A percentile compares a stretch with the other conserved stretches of the same genome.
These are phyloP conservation scores for Petrocephalus microphthalmus DNA, from an alignment of 2,113 vertebrate species.

Conservation along the genomic window DNA sequence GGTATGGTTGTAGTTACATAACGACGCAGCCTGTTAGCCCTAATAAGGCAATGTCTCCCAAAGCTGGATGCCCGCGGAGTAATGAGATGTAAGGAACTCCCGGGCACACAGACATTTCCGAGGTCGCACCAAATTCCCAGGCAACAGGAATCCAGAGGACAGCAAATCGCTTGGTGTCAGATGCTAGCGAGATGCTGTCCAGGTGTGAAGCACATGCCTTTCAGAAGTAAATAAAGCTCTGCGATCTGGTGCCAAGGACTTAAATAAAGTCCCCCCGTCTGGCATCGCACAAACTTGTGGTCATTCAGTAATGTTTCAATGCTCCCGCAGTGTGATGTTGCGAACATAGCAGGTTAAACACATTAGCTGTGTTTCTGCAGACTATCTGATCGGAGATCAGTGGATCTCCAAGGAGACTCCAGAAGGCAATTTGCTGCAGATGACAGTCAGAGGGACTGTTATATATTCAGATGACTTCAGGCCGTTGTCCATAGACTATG, in stretches of 20 bases:
- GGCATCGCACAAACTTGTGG: not conserved
- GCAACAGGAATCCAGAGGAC: not conserved
- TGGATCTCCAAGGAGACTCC: not conserved
- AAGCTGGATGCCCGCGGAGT: not conserved
- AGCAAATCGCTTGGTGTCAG: not conserved
- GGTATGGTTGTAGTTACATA: not conserved
- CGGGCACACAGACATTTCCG: not conserved
- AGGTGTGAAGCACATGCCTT: not conserved
- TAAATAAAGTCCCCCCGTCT: not conserved
- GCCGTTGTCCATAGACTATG: not conserved
- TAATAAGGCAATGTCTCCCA: constrained; percentile 21
- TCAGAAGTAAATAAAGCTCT: not conserved
- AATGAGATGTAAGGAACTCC: not conserved
- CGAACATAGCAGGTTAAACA: constrained; percentile 9
- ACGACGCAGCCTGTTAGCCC: not conserved
- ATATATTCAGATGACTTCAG: not conserved
- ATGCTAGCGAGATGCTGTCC: not conserved
- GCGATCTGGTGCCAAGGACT: not conserved
- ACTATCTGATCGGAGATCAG: not conserved
- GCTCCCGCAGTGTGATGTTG: not conserved
- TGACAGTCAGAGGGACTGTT: not conserved
- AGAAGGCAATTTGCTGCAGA: not conserved
- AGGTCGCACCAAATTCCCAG: not conserved
- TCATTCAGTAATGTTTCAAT: not conserved
- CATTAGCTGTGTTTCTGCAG: not conserved